Base-by-base conservation (phyloP, 1,140 invertebrate species). In the Chelonus insularis region DNA sequence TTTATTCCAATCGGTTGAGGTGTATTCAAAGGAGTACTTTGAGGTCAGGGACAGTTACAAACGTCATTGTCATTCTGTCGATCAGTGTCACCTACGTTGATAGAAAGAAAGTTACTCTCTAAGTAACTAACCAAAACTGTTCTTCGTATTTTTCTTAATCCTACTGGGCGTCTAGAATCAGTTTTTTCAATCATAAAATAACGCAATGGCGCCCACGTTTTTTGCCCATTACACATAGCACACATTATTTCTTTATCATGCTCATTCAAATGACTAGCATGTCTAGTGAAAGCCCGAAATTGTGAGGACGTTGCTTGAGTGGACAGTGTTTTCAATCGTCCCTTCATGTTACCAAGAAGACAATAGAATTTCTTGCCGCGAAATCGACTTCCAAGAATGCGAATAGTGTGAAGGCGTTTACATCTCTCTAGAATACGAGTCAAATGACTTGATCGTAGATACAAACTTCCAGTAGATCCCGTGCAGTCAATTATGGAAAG, bases 361-460 rank as follows among this genome's bases (percentile, higher is more conserved):
- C 55, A 60, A 60, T 71, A 77, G 45, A 77, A 72, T 51, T 77
- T 75, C 21, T 41, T 41, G 0, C 73, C 72, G 4, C 66, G 64
- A 12, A 74, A 73, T 7, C 64, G 37, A 32, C 47, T 67, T 0
- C 66, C 62, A 0, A 60, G 5, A 23, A 75, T 68, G 16, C 37
- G 61, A 34, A 77, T 65, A 3, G 70, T 73, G 60, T 74, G 71
- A 14, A 77, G 60, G 9, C 60, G 61, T 4, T 50, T 25, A 56
- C 75, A 77, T 12, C 67, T 65, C 32, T 75, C 67, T 18, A 75
- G 60, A 23, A 77, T 69, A 11, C 66, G 65, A 5, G 59, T 69
- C 34, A 75, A 47, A 43, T 69, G 25, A 4, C 3, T 6, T 9
- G 75, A 57, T 3, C 57, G 65, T 23, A 77, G 64, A 20, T 73